These are phyloP conservation scores for Cherax destructor DNA, from an alignment of 1,140 invertebrate genomes.

Conservation along the genomic window DNA sequence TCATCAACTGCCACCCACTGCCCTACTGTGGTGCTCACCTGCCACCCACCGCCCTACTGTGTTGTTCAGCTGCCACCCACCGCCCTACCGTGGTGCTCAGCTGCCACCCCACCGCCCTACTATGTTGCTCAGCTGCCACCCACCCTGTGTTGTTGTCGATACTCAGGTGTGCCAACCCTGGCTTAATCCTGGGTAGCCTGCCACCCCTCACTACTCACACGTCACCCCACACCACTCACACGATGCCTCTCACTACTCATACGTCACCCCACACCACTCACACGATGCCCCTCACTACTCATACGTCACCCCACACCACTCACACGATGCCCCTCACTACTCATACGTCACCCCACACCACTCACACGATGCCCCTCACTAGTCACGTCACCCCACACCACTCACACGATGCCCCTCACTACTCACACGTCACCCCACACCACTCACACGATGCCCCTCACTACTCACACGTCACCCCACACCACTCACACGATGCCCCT, in stretches of 20 bases:
- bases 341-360: no score
- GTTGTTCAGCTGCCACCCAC: no score
- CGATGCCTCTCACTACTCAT: neutral
- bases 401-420: no score
- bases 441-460: neutral
- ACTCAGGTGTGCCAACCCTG: conserved; percentile 10
- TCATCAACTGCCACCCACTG: no score
- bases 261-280: neutral
- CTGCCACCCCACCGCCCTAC: neutral
- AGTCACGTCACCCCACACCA: no score
- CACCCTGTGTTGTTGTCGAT: conserved; percentile 27
- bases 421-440: neutral
- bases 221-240: neutral
- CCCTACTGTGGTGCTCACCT: no score
- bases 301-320: no score
- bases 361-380: no score
- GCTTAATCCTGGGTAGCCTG: no score
- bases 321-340: no score
- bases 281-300: neutral
- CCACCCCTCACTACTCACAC: neutral
- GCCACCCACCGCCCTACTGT: no score
- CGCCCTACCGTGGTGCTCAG: neutral
- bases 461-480: neutral
- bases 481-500: neutral
- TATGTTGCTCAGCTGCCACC: no score